Conservation (phyloP, 2,797 vertebrate species). For the Diceros bicornis region DNA sequence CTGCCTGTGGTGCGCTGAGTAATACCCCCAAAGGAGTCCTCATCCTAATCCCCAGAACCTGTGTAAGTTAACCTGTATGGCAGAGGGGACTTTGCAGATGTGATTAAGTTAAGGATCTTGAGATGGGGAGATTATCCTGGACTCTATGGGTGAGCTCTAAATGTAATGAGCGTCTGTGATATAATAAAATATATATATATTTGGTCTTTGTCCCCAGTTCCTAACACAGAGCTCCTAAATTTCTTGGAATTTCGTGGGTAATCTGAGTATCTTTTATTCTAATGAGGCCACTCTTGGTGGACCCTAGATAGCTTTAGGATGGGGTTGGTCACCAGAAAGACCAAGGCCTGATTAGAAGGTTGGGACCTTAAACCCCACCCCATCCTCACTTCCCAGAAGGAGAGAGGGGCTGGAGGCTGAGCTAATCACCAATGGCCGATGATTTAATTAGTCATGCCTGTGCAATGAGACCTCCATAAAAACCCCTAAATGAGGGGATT, state of each 20-base stretch:
- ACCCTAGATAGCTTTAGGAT: neutral
- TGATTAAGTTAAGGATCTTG: neutral
- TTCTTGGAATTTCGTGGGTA: neutral
- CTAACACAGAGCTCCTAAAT: neutral
- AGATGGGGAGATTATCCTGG: neutral
- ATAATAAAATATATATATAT: neutral
- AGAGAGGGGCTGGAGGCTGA: neutral
- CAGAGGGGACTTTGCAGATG: neutral
- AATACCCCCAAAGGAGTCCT: neutral
- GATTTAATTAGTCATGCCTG: neutral
- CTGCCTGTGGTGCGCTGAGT: neutral
- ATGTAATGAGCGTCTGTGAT: neutral
- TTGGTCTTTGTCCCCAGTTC: neutral
- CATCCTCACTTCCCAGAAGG: neutral
- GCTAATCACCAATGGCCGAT: neutral
- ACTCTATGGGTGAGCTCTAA: neutral
- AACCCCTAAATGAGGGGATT: neutral
- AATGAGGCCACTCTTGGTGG: neutral
- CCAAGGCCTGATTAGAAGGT: neutral
- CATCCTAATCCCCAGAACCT: neutral
- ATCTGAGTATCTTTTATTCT: neutral
- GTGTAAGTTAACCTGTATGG: neutral
- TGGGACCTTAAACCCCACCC: neutral
- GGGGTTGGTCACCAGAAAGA: neutral
- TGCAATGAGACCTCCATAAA: neutral